These are phyloP conservation scores for Oncopeltus fasciatus DNA, from an alignment of 1,140 invertebrate genomes.

Conservation along the genomic window DNA sequence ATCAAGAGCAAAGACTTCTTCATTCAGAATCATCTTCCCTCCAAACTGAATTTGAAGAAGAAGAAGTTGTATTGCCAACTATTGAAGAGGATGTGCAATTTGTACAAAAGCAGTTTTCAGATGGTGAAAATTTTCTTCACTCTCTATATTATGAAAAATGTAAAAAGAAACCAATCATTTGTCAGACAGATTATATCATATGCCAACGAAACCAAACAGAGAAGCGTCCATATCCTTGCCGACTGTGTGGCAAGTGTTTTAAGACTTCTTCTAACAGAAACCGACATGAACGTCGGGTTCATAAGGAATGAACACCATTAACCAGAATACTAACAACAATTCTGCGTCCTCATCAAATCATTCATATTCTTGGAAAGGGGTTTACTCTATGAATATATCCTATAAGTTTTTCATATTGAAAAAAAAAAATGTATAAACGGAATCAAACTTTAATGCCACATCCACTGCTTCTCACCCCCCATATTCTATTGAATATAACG, in stretches of 20 bases:
- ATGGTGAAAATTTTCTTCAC: conserved; percentile 12
- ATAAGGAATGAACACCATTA: conserved; percentile 42
- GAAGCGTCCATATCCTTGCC: conserved; percentile 59
- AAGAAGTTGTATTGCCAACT: not conserved
- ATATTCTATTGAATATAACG: conserved; percentile 13
- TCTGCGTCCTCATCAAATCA: conserved; percentile 21
- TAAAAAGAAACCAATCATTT: conserved; percentile 35
- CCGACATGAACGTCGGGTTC: conserved; percentile 37
- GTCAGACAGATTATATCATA: conserved; percentile 52
- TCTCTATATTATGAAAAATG: conserved; percentile 42
- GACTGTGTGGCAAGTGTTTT: conserved; percentile 60
- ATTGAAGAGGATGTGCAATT: too few relatives aligned
- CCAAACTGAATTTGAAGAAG: not conserved
- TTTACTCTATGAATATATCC: conserved; percentile 21
- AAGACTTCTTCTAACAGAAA: conserved; percentile 36
- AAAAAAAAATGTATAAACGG: too few relatives aligned
- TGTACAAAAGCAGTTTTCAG: not conserved
- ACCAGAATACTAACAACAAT: conserved; percentile 38
- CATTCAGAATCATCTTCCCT: not conserved
- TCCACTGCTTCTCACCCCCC: conserved; percentile 15
- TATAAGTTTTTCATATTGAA: conserved; percentile 21
- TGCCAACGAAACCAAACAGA: conserved; percentile 54
- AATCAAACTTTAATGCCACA: too few relatives aligned
- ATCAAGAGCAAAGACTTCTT: not conserved
- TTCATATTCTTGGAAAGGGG: conserved; percentile 20